Evolutionary conservation across 2,113 vertebrate species (phyloP), one percentile per base, ranked within the genome.

Genomic region (Mugil cephalus): DNA sequence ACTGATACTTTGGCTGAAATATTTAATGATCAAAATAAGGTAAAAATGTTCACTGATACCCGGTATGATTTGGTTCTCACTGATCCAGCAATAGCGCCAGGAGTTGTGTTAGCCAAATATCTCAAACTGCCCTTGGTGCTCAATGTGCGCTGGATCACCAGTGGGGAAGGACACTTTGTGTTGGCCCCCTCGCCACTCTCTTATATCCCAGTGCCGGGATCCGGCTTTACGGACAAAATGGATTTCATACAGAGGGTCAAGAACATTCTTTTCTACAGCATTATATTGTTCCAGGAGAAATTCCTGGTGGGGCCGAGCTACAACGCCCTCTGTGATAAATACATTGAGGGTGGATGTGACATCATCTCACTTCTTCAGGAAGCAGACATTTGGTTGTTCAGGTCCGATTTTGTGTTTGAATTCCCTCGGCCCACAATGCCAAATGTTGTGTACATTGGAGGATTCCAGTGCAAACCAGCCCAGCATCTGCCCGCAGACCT

Each of bases 331-430:
- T 92, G 91, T 52, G 18, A 74, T 0, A 90, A 90, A 48, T 88
- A 94, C 59, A 70, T 94, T 0, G 77, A 89, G 18, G 75, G 75
- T 6, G 87, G 88, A 10, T 88, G 87, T 24, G 77, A 91, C 35
- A 74, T 91, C 10, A 36, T 78, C 2, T 81, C 82, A 0, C 66
- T 93, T 30, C 74, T 91, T 35, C 91, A 92, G 51, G 83, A 83
- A 5, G 92, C 93, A 10, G 93, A 94, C 82, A 91, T 94, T 65
- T 92, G 90, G 92, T 80, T 93, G 18, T 90, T 91, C 59, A 87
- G 92, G 52, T 86, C 85, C 3, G 89, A 93, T 53, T 93, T 89
- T 66, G 88, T 91, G 11, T 93, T 93, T 30, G 24, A 30, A 30
- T 30, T 30, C 5, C 24, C 24, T 30, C 24, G 24, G 24, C 24